phyloP scores from a whole-genome alignment of 2,888 invertebrate genomes.

The Synanthedon vespiformis region DNA sequence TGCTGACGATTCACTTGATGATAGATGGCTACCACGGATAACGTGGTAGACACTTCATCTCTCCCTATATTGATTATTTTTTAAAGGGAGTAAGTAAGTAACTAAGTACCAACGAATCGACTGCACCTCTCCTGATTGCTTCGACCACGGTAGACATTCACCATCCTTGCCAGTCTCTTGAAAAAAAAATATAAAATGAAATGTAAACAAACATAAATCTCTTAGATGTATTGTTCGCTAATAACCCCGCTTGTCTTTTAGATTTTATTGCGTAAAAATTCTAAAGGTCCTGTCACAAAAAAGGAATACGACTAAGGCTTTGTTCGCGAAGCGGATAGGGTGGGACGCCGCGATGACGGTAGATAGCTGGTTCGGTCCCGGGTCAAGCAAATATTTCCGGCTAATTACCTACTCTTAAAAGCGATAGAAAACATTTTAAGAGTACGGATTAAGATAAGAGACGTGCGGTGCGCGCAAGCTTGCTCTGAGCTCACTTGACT shows the following conservation, averaged over 20 bases:
- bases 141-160: no score
- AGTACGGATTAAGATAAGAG: neutral
- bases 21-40: no score
- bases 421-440: neutral
- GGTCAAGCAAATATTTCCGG: conserved; percentile 39
- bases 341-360: conserved; percentile 46
- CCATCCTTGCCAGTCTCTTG: no score
- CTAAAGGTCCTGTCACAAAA: conserved; percentile 16
- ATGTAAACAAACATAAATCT: no score
- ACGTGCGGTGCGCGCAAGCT: neutral
- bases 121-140: no score
- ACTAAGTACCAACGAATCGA: no score
- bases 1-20: no score
- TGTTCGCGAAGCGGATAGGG: conserved; percentile 26
- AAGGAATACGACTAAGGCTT: conserved; percentile 19
- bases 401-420: conserved; percentile 42
- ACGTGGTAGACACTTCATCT: no score
- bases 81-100: no score
- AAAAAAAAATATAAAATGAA: no score
- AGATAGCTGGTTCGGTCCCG: conserved; percentile 38
- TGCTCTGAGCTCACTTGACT: no score
- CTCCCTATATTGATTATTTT: no score
- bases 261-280: conserved; percentile 23
- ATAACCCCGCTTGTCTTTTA: conserved; percentile 3
- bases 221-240: neutral